A percentile compares a stretch with the other conserved stretches of the same genome.
Evolutionary conservation across 1,140 invertebrate genomes (phyloP).

Genomic region (Zaprionus ghesquierei): DNA sequence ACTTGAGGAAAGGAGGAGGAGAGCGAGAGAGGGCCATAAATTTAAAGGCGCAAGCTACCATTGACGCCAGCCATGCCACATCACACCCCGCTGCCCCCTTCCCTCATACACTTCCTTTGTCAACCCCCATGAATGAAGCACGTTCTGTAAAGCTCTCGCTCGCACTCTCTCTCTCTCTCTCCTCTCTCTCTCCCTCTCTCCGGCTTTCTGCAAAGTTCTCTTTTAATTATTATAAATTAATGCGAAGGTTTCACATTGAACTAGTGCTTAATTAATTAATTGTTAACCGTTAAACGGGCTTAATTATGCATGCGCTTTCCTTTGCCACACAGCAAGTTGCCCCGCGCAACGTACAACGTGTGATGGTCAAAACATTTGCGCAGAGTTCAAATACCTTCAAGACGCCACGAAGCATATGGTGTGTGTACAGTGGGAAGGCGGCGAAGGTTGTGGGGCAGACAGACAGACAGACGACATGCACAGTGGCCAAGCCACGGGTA

Average conservation of each 20-base stretch:
- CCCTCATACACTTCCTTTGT: neutral
- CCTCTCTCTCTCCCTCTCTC: neutral
- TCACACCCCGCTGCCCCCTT: neutral
- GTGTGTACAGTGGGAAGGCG: neutral
- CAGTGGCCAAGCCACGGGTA: neutral
- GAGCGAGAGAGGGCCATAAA: neutral
- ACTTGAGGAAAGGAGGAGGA: neutral
- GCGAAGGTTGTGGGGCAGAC: neutral
- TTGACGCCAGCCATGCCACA: neutral
- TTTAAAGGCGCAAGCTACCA: conserved; percentile 17
- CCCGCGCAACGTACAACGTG: conserved; percentile 1
- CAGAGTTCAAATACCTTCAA: conserved; percentile 28
- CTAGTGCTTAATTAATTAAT: conserved; percentile 4
- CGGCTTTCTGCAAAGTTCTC: neutral
- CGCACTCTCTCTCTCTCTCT: neutral
- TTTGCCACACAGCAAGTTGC: conserved; percentile 1
- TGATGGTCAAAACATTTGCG: conserved; percentile 30
- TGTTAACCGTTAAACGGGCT: neutral
- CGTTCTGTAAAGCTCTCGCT: conserved; percentile 8
- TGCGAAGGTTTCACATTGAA: conserved; percentile 2
- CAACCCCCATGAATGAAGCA: neutral
- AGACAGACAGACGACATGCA: neutral
- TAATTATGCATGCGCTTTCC: neutral
- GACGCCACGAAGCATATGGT: neutral
- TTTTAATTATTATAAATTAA: neutral